phyloP scores from a whole-genome alignment of 2,797 vertebrate species.

The Lithobates sylvaticus region DNA sequence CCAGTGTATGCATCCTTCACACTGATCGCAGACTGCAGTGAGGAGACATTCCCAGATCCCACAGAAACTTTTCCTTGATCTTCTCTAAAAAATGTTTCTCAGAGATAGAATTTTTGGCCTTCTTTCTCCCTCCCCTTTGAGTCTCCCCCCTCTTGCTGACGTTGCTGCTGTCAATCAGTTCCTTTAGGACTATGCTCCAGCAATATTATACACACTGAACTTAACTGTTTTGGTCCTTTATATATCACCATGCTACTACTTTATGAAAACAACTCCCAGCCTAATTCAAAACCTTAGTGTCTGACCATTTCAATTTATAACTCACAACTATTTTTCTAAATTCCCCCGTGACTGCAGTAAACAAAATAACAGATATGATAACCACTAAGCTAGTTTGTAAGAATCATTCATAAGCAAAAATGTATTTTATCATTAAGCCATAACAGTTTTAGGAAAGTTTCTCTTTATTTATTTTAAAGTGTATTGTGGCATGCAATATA shows the following conservation, averaged over 20 bases:
- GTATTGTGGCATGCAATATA: neutral
- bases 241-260: slow-evolving; percentile 31
- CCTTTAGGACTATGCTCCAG: slow-evolving; percentile 63
- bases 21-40: slow-evolving; percentile 41
- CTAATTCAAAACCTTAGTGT: slow-evolving; percentile 17
- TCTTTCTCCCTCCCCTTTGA: slow-evolving; percentile 75
- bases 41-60: slow-evolving; percentile 70
- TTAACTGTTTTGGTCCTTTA: slow-evolving; percentile 56
- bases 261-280: slow-evolving; percentile 26
- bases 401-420: neutral
- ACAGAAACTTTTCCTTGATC: slow-evolving; percentile 76
- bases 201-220: slow-evolving; percentile 62
- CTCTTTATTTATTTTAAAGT: neutral
- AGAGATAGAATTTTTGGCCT: slow-evolving; percentile 78
- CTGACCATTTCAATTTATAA: slow-evolving; percentile 28
- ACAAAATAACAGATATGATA: slow-evolving; percentile 1
- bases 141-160: slow-evolving; percentile 77
- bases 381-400: neutral
- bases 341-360: neutral
- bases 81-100: slow-evolving; percentile 72
- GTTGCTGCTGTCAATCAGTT: slow-evolving; percentile 81
- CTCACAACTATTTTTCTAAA: slow-evolving; percentile 31
- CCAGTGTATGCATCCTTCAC: slow-evolving; percentile 40
- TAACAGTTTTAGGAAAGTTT: neutral
- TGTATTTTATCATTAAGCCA: neutral